Base-by-base conservation (phyloP, 2,888 invertebrate species). In the Drosophila cracens region DNA sequence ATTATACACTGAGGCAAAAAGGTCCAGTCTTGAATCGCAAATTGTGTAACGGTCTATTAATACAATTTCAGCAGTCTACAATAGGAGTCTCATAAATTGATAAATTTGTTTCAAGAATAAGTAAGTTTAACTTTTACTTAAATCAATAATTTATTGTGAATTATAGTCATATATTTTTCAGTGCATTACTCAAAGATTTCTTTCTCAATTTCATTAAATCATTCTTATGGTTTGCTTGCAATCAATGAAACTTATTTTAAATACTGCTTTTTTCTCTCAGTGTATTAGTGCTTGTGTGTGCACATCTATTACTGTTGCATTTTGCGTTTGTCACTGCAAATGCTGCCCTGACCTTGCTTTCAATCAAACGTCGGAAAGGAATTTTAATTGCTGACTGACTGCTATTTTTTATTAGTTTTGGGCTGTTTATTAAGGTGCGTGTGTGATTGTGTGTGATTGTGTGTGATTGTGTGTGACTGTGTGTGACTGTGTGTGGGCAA, bases 291-390 rank as follows among this genome's bases (percentile, higher is more conserved):
- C 7, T 10, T 40, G 6, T 18, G 48, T 52, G 36, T n/a, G 21
- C 21, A 57, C 40, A 29, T 40, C 48, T 34, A 62, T 60, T 29
- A 38, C 38, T 75, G 74, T 69, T 78, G 67, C 70, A 66, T 70
- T 71, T 58, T 69, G 74, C 81, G 78, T 83, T 75, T 84, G 87
- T 81, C 84, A 81, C 74, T 78, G 64, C 68, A 66, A 60, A 64
- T 65, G 74, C 71, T 79, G 72, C 90, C 87, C 33, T 87, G 87
- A 87, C 87, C 87, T 87, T 87, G 87, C 87, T 87, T 87, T 87
- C 90, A 71, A 79, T 83, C 66, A 48, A 64, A 66, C 51, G 64
- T 64, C 66, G 68, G 65, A 69, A 79, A 73, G 74, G 74, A 77
- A 79, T 75, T 77, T 84, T 87, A 82, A 86, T 89, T 84, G 65